These are phyloP conservation scores for Conchocele bisecta DNA, from an alignment of 2,888 invertebrate genomes.

Conservation along the genomic window DNA sequence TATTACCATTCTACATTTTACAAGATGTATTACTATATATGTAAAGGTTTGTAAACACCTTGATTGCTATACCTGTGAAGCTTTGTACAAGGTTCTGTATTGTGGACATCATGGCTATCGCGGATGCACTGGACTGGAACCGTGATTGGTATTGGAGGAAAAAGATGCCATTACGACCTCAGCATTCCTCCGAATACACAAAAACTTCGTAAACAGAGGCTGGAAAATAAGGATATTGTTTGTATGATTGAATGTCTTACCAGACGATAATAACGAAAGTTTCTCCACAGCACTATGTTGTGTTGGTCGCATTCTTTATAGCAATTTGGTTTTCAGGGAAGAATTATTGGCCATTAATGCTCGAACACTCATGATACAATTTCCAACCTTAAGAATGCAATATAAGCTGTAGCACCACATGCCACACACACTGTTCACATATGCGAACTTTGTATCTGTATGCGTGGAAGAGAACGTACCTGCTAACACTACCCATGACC, in stretches of 20 bases:
- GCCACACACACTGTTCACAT: neutral
- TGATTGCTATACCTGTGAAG: constrained; percentile 38
- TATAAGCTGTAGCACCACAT: neutral
- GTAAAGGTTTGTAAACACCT: no score
- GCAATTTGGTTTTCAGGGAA: no score
- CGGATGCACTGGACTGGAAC: constrained; percentile 42
- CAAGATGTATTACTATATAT: no score
- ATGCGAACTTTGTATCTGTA: neutral
- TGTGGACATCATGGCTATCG: constrained; percentile 27
- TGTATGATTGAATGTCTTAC: neutral
- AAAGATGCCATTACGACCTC: constrained; percentile 41
- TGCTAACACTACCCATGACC: constrained; percentile 38
- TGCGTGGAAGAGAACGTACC: no score
- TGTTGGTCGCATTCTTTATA: no score
- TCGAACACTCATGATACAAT: neutral
- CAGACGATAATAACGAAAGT: neutral
- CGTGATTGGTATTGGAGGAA: constrained; percentile 43
- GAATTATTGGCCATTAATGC: neutral
- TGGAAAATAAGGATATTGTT: constrained; percentile 10
- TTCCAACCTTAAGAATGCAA: neutral
- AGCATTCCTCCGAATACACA: constrained; percentile 34
- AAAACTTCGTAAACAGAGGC: constrained; percentile 30
- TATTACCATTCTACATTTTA: no score
- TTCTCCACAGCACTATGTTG: no score
- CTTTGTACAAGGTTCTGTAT: constrained; percentile 40